Evolutionary conservation across 2,888 invertebrate genomes (phyloP).

Genomic region (Melanostoma scalare): DNA sequence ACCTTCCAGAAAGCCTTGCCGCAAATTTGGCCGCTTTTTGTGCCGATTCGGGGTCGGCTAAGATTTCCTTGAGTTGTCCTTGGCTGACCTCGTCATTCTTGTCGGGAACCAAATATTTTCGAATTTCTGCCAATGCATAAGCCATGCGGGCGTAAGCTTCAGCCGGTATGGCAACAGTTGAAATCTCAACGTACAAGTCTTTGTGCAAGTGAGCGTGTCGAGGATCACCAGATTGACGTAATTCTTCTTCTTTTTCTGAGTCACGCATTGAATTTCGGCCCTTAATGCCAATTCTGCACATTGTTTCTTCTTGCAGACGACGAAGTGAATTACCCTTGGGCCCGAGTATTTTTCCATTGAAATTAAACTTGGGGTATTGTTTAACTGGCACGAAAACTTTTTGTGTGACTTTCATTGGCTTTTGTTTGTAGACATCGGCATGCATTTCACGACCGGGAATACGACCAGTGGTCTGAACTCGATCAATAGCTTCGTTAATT

Average conservation of each 20-base stretch:
- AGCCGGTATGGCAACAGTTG: constrained; percentile 92
- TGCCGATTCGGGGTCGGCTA: constrained; percentile 67
- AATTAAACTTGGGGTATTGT: constrained; percentile 90
- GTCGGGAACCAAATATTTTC: constrained; percentile 79
- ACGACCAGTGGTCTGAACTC: constrained; percentile 87
- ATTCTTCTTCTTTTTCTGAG: constrained; percentile 90
- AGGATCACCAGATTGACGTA: constrained; percentile 91
- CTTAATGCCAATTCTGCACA: constrained; percentile 96
- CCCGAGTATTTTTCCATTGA: constrained; percentile 95
- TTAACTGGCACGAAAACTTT: constrained; percentile 82
- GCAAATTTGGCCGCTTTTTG: constrained; percentile 37
- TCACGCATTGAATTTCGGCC: constrained; percentile 97
- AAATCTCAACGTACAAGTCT: constrained; percentile 94
- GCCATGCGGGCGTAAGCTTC: constrained; percentile 91
- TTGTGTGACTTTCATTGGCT: constrained; percentile 80
- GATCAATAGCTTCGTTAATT: constrained; percentile 85
- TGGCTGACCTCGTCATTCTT: constrained; percentile 79
- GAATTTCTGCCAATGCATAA: constrained; percentile 78
- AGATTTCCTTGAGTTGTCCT: constrained; percentile 76
- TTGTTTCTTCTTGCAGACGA: constrained; percentile 95
- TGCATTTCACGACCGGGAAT: constrained; percentile 87
- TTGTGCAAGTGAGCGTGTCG: constrained; percentile 94
- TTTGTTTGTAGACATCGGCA: constrained; percentile 88
- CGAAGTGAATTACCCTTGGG: constrained; percentile 97
- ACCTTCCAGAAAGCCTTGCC: constrained; percentile 46